A percentile compares a stretch with the other conserved stretches of the same genome.
phyloP scores from a whole-genome alignment of 1,140 invertebrate species.

The Euglossa dilemma region DNA sequence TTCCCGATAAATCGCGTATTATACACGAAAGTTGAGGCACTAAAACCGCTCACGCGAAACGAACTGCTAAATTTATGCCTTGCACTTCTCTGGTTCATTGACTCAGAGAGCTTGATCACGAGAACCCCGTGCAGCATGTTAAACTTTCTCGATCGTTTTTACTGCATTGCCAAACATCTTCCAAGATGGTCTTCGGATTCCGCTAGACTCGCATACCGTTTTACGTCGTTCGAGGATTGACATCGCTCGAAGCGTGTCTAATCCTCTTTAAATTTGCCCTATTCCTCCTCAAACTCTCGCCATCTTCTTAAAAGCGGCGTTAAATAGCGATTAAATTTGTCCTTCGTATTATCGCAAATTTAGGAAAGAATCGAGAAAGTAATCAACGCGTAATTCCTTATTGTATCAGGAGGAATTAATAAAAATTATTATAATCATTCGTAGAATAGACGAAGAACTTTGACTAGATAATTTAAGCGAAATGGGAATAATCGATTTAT shows the following conservation, averaged over 20 bases:
- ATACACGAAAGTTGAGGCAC: constrained; percentile 1
- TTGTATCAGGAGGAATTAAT: no score
- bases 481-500: not conserved
- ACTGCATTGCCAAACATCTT: not conserved
- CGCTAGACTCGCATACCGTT: not conserved
- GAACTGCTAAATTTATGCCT: constrained; percentile 24
- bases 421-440: no score
- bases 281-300: no score
- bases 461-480: not conserved
- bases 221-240: not conserved
- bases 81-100: constrained; percentile 26
- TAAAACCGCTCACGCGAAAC: not conserved
- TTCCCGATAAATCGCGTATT: constrained; percentile 14
- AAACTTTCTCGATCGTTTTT: constrained; percentile 34
- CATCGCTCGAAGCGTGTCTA: no score
- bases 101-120: not conserved
- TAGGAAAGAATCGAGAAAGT: no score
- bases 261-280: no score
- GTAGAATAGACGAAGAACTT: no score
- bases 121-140: constrained; percentile 34
- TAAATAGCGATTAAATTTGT: no score
- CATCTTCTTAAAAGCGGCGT: no score
- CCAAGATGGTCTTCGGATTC: not conserved
- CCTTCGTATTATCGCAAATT: no score
- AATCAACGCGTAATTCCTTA: no score